Percentiles rank a stretch among this genome's conserved stretches.
phyloP scores from a whole-genome alignment of 1,140 invertebrate genomes.

The Holcopasites calliopsidis region DNA sequence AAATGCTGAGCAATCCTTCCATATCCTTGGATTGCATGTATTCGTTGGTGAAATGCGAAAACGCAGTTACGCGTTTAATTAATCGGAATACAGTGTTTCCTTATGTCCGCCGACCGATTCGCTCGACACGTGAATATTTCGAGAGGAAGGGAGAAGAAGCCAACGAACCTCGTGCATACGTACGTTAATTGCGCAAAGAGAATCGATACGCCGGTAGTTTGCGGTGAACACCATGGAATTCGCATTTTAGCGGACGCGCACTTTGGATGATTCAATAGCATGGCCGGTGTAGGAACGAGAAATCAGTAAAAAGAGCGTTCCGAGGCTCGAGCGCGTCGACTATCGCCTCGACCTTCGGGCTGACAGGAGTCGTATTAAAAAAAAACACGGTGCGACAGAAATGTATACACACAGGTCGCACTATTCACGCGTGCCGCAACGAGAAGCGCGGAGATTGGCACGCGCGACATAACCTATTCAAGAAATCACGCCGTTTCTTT shows the following conservation, averaged over 20 bases:
- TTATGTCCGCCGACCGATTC: no score
- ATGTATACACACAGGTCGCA: not conserved
- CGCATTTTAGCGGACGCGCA: not conserved
- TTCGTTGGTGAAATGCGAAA: no score
- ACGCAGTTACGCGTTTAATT: no score
- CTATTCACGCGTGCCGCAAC: constrained; percentile 21
- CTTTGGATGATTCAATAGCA: not conserved
- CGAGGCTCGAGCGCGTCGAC: not conserved
- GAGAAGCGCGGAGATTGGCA: constrained; percentile 19
- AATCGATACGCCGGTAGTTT: not conserved
- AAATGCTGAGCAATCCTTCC: no score
- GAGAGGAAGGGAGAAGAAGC: not conserved
- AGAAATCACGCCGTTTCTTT: constrained; percentile 30
- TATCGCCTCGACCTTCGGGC: constrained; percentile 31
- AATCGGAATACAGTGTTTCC: no score
- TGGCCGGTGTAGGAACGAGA: not conserved
- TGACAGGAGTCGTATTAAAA: constrained; percentile 20
- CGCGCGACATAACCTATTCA: constrained; percentile 44
- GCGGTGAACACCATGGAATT: not conserved
- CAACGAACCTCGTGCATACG: constrained; percentile 8
- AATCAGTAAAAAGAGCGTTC: constrained; percentile 5
- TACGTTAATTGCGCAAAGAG: constrained; percentile 4
- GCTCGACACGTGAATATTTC: no score
- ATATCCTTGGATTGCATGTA: no score
- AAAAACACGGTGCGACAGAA: not conserved